Evolutionary conservation across 1,140 invertebrate genomes (phyloP).

Genomic region (Caenorhabditis elegans): DNA sequence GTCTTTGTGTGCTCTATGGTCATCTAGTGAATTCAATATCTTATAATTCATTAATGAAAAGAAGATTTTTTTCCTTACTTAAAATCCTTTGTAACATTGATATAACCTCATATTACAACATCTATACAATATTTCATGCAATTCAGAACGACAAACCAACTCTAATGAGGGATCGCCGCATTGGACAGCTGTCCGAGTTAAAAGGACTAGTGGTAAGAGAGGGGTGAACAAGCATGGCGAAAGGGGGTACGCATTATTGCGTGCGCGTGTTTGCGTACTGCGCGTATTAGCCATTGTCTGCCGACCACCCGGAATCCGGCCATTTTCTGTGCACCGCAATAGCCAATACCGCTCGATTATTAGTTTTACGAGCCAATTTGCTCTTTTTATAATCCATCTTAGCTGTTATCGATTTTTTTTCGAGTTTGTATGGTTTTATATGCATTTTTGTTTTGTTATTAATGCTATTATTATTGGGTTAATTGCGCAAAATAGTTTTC

Average conservation of each 20-base stretch:
- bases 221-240: not conserved
- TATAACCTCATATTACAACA: too few relatives aligned
- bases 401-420: not conserved
- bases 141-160: constrained; percentile 14
- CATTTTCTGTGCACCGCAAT: not conserved
- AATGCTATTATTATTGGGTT: too few relatives aligned
- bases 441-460: too few relatives aligned
- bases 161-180: constrained; percentile 23
- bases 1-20: too few relatives aligned
- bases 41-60: too few relatives aligned
- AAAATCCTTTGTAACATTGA: too few relatives aligned
- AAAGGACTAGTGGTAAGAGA: not conserved
- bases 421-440: too few relatives aligned
- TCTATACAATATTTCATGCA: too few relatives aligned
- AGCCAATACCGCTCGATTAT: not conserved
- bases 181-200: constrained; percentile 16
- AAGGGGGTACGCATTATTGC: not conserved
- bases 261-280: constrained; percentile 13
- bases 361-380: too few relatives aligned
- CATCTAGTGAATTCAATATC: too few relatives aligned
- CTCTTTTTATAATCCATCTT: not conserved
- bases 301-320: not conserved
- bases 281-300: not conserved
- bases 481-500: too few relatives aligned
- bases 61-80: too few relatives aligned